Conservation (phyloP, 1,140 invertebrate genomes). For the Ostrea edulis region DNA sequence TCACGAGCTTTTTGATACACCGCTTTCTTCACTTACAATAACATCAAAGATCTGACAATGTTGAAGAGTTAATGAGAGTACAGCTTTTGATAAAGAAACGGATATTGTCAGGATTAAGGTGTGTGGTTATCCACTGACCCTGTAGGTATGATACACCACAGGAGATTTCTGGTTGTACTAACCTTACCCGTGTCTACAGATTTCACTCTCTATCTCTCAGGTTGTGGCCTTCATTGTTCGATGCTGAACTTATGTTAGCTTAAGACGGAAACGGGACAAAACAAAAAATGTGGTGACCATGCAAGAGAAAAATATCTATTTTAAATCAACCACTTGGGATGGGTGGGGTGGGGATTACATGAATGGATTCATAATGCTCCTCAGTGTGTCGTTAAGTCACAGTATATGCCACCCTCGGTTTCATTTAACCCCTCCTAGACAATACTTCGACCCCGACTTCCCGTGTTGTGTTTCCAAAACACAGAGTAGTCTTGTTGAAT, state of each 20-base stretch:
- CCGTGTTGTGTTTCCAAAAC: too few species aligned
- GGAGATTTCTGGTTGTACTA: background rate
- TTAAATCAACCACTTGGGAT: too few species aligned
- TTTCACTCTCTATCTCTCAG: background rate
- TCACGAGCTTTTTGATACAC: background rate
- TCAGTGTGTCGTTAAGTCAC: too few species aligned
- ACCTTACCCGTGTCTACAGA: background rate
- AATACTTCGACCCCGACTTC: too few species aligned
- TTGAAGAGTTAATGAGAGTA: background rate
- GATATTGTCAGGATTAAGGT: background rate
- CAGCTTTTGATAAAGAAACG: background rate
- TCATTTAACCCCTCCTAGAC: too few species aligned
- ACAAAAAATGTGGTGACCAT: too few species aligned
- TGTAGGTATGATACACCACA: background rate
- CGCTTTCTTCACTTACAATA: conserved; percentile 6
- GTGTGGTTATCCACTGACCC: background rate
- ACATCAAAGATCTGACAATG: background rate
- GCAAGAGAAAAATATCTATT: too few species aligned
- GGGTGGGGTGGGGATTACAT: too few species aligned
- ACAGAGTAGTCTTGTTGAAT: too few species aligned
- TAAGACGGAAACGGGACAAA: background rate
- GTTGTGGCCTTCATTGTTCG: background rate
- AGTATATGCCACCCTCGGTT: too few species aligned
- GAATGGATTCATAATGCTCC: too few species aligned
- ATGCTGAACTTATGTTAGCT: background rate